A percentile compares a stretch with the other conserved stretches of the same genome.
Conservation (phyloP, 2,888 invertebrate species). For the Andrena camellia region DNA sequence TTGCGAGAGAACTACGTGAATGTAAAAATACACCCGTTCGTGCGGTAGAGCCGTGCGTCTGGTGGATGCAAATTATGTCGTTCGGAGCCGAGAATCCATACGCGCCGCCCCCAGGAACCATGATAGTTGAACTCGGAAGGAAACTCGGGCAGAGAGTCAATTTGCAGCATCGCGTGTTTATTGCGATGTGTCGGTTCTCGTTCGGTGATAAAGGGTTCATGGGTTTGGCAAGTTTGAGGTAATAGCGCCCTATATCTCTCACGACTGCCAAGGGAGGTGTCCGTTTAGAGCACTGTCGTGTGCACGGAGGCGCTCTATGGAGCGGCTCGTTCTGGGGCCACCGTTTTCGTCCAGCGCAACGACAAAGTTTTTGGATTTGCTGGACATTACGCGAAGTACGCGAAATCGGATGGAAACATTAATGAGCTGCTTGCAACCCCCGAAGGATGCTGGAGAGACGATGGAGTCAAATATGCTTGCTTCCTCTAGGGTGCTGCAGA, state of each 20-base stretch:
- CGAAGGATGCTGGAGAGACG: too few relatives aligned
- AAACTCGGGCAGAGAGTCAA: conserved; percentile 45
- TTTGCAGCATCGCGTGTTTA: conserved; percentile 62
- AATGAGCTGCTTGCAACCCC: too few relatives aligned
- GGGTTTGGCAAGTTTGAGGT: conserved; percentile 52
- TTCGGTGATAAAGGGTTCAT: conserved; percentile 53
- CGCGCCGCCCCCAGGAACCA: conserved; percentile 4
- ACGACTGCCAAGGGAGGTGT: conserved; percentile 36
- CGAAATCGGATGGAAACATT: background rate
- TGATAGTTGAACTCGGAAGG: conserved; percentile 45
- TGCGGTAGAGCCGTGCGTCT: background rate
- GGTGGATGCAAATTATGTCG: conserved; percentile 13
- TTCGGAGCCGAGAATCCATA: conserved; percentile 26
- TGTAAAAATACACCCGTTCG: background rate
- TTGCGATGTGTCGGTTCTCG: conserved; percentile 42
- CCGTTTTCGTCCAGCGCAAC: conserved; percentile 3
- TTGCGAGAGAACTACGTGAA: background rate
- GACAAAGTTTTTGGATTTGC: conserved; percentile 24
- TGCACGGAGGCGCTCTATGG: conserved; percentile 25
- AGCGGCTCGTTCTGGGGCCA: background rate
- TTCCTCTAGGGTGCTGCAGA: too few relatives aligned
- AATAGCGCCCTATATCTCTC: conserved; percentile 48
- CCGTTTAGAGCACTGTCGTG: conserved; percentile 32
- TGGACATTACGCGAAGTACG: conserved; percentile 10
- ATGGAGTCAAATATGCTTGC: too few relatives aligned